These are phyloP conservation scores for Lucinisca nassula DNA, from an alignment of 2,888 invertebrate genomes.

Conservation along the genomic window DNA sequence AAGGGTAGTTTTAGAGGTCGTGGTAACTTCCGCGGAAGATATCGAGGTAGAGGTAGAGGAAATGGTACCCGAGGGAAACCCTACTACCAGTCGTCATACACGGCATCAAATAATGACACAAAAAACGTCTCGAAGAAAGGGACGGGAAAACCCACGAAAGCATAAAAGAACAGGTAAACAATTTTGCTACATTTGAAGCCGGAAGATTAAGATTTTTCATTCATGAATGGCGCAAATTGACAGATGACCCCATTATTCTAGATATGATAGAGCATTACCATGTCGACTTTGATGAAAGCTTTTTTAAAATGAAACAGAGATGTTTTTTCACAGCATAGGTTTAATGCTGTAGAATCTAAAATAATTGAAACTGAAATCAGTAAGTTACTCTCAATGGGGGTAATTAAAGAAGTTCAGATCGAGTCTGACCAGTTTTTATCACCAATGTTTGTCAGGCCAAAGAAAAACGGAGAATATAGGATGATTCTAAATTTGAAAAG, in stretches of 20 bases:
- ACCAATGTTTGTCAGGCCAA: constrained; percentile 51
- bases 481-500: constrained; percentile 58
- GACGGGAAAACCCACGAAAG: neutral
- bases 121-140: constrained; percentile 23
- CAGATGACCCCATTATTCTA: constrained; percentile 35
- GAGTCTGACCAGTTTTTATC: constrained; percentile 20
- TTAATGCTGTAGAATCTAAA: no score
- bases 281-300: neutral
- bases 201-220: constrained; percentile 36
- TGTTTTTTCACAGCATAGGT: neutral
- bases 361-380: no score
- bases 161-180: neutral
- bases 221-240: constrained; percentile 29
- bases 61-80: neutral
- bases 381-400: no score
- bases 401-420: no score
- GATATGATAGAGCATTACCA: constrained; percentile 21
- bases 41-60: neutral
- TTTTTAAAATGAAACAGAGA: neutral
- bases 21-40: neutral
- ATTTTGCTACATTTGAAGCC: neutral
- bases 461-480: constrained; percentile 35
- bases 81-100: neutral
- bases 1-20: neutral
- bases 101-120: neutral